Base-by-base conservation (phyloP, 2,888 invertebrate genomes). In the Cabera pusaria region DNA sequence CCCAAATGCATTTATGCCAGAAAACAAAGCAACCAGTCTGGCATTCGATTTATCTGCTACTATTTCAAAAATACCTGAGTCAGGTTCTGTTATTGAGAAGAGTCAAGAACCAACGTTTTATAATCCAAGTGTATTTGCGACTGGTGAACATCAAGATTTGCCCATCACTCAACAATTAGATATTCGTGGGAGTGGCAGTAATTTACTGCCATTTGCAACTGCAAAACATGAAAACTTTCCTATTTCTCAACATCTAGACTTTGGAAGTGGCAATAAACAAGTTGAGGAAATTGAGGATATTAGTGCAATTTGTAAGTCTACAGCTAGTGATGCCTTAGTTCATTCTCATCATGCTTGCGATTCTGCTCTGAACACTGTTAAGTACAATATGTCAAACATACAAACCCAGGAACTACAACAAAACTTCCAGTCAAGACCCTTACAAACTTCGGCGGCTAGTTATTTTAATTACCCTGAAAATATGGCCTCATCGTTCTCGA, bases 381-480 rank as follows among this genome's bases (percentile, higher is more conserved):
- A 43, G 16, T 36, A 37, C 24, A 43, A 27, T 17, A 11, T 28
- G n/a, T 12, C 16, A 16, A 25, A 16, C 29, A 43, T 37, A 21
- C 17, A 42, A 28, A 6, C 27, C 17, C 27, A 28, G 2, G 0
- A 8, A 10, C 8, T n/a, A 8, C 17, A 20, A 16, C 34, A 24
- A 29, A 40, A 20, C 8, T 9, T 18, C 25, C 31, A 14, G 17
- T 27, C 44, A 5, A 40, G 14, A 10, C 20, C 25, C 21, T 39
- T 37, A 9, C 28, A 46, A 1, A 23, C 41, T 12, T 38, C 54
- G 20, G 46, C 48, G 8, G 24, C 34, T 6, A 49, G 32, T 29
- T 52, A 49, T 23, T 52, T 49, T 9, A 44, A 52, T 23, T 40
- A 25, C 5, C 41, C 49, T 24, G 2, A 9, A 26, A 3, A 14